phyloP scores from a whole-genome alignment of 1,140 invertebrate genomes.

The Platyscapa corneri region DNA sequence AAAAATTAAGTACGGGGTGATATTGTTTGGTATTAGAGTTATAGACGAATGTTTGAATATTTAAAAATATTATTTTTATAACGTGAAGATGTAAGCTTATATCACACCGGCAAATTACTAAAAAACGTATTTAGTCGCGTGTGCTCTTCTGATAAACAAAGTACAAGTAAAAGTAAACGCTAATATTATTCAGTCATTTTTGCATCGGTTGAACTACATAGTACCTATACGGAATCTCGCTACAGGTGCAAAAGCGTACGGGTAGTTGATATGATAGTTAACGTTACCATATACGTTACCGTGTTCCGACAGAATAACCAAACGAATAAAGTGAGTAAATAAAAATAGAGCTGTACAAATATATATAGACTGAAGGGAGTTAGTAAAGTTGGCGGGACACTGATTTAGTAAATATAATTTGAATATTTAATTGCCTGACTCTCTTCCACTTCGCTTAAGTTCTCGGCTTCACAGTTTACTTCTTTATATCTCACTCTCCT shows the following conservation, averaged over 20 bases:
- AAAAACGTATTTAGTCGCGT: too few relatives aligned
- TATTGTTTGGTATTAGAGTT: too few relatives aligned
- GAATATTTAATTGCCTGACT: conserved; percentile 65
- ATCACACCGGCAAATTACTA: too few relatives aligned
- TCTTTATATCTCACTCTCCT: background rate
- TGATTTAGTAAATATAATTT: conserved; percentile 69
- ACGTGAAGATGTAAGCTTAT: too few relatives aligned
- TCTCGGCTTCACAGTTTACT: conserved; percentile 11
- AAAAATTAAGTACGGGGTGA: too few relatives aligned
- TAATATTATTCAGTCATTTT: background rate
- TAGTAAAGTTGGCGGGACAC: background rate
- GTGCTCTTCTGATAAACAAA: too few relatives aligned
- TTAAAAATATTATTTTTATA: too few relatives aligned
- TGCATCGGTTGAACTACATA: background rate
- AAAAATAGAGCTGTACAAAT: background rate
- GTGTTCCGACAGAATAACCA: background rate
- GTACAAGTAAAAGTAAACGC: too few relatives aligned
- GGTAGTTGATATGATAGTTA: conserved; percentile 1
- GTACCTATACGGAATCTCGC: background rate
- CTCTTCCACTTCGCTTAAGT: conserved; percentile 44
- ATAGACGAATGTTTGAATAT: too few relatives aligned
- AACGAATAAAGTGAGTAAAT: background rate
- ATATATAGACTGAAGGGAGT: background rate
- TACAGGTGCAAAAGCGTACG: background rate
- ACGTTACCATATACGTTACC: background rate